These are phyloP conservation scores for Echinarachnius parma DNA, from an alignment of 53 echinoderm and acorn worm species.

Conservation along the genomic window DNA sequence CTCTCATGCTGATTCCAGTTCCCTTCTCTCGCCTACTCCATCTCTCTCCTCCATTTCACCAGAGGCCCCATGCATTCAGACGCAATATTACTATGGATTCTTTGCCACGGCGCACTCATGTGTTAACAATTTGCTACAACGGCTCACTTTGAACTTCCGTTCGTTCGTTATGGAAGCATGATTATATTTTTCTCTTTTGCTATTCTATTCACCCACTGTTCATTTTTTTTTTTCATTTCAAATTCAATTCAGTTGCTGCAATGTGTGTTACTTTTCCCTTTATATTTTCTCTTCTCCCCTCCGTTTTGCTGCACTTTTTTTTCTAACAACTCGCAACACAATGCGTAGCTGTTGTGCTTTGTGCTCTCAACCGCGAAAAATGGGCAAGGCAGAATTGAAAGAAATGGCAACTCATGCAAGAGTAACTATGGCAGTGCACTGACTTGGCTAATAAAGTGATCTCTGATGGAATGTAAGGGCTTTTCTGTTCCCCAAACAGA, in stretches of 20 bases:
- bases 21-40: constrained; percentile 1
- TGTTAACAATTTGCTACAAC: constrained; percentile 52
- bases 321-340: too few species aligned
- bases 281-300: neutral
- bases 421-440: constrained; percentile 38
- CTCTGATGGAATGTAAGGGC: constrained; percentile 22
- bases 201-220: neutral
- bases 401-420: constrained; percentile 32
- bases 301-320: neutral
- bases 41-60: constrained; percentile 22
- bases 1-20: too few species aligned
- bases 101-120: constrained; percentile 43
- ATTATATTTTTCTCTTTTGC: constrained; percentile 14
- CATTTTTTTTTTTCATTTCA: constrained; percentile 18
- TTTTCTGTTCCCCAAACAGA: too few species aligned
- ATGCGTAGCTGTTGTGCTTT: constrained; percentile 27
- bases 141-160: constrained; percentile 50
- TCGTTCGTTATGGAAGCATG: constrained; percentile 21
- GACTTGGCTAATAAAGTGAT: constrained; percentile 5
- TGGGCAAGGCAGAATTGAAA: neutral
- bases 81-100: constrained; percentile 14
- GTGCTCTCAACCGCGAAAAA: constrained; percentile 1
- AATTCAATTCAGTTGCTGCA: neutral
- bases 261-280: neutral
- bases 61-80: constrained; percentile 31